Percentiles rank a stretch among this genome's conserved stretches.
Evolutionary conservation across 2,113 vertebrate genomes (phyloP).

Genomic region (Mormyrus iriodes): DNA sequence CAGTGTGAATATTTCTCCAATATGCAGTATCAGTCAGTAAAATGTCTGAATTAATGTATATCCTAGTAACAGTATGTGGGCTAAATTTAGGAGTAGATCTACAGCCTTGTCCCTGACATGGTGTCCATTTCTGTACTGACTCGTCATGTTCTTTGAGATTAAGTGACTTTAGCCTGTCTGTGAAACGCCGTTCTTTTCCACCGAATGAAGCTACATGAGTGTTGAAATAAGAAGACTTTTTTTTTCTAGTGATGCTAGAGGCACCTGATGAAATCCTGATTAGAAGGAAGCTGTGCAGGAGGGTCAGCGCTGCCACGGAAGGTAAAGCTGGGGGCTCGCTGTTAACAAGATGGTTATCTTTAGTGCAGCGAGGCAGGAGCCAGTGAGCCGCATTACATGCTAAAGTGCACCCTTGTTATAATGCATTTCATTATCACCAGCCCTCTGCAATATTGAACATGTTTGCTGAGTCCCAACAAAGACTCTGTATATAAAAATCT

Average conservation of each 20-base stretch:
- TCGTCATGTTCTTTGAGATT: background rate
- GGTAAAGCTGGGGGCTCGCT: slow-evolving; percentile 53
- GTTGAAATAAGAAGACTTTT: background rate
- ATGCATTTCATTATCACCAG: slow-evolving; percentile 35
- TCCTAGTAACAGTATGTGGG: background rate
- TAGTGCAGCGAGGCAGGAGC: background rate
- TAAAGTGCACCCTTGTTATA: slow-evolving; percentile 27
- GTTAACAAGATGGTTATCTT: background rate
- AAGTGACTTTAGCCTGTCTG: background rate
- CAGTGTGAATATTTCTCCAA: background rate
- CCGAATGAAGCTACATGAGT: background rate
- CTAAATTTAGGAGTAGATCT: background rate
- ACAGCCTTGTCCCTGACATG: background rate
- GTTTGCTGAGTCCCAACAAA: slow-evolving; percentile 34
- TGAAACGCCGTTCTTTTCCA: background rate
- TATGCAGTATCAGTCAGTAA: background rate
- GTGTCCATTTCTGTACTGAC: background rate
- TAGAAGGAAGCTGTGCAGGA: slow-evolving; percentile 72
- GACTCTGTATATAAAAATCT: slow-evolving; percentile 17
- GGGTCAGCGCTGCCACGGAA: slow-evolving; percentile 71
- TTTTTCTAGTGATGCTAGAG: slow-evolving; percentile 70
- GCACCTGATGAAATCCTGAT: slow-evolving; percentile 73
- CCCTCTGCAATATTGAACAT: slow-evolving; percentile 32
- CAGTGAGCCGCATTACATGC: background rate
- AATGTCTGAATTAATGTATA: background rate